Evolutionary conservation across 2,888 invertebrate genomes (phyloP).

Genomic region (Melieria picta): DNA sequence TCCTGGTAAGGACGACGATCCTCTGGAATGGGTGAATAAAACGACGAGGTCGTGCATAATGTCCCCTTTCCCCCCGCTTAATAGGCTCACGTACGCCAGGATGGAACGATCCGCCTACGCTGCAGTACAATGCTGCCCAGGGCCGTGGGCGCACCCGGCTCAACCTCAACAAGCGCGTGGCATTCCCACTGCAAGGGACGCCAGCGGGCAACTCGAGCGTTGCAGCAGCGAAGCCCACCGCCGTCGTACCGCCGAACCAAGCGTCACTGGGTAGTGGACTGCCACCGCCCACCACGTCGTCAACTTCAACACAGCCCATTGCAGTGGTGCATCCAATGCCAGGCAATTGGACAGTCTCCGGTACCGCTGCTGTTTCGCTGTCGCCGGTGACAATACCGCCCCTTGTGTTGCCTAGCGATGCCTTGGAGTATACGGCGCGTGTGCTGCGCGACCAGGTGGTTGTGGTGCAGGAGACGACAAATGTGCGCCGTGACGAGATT

Average conservation of each 20-base stretch:
- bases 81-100: constrained; percentile 63
- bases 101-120: constrained; percentile 64
- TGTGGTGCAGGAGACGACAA: constrained; percentile 48
- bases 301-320: constrained; percentile 47
- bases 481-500: constrained; percentile 51
- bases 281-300: constrained; percentile 40
- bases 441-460: constrained; percentile 46
- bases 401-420: constrained; percentile 45
- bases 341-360: constrained; percentile 22
- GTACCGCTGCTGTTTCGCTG: not conserved
- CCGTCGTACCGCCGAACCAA: constrained; percentile 54
- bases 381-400: not conserved
- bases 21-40: not conserved
- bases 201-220: constrained; percentile 38
- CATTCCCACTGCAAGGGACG: constrained; percentile 56
- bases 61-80: not conserved
- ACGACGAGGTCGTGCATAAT: not conserved
- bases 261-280: constrained; percentile 30
- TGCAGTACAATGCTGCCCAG: constrained; percentile 45
- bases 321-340: constrained; percentile 57
- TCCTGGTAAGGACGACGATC: constrained; percentile 42
- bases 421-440: constrained; percentile 42
- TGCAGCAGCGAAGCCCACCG: constrained; percentile 52
- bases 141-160: constrained; percentile 56
- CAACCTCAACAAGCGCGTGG: constrained; percentile 62